Evolutionary conservation across 2,888 invertebrate genomes (phyloP), one percentile per base, ranked within the genome.

Genomic region (Criorhina ranunculi): DNA sequence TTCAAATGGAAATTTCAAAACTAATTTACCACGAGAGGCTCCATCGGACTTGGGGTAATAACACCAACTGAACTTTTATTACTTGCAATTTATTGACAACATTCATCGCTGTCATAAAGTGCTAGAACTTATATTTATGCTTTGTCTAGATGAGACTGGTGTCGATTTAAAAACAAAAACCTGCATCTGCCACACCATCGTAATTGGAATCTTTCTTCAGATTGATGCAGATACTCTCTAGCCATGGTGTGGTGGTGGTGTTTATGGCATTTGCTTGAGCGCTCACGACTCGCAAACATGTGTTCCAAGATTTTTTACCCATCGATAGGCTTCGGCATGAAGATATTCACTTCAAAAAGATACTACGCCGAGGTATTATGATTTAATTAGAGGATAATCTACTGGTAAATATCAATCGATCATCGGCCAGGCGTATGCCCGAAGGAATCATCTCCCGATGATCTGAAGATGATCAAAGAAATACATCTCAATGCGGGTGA

Each of bases 321-420:
- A 55, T 11, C 49, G 35, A 31, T 42, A 57, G 53, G 53, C 35
- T 44, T 57, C 8, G 5, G 11, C 6, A 73, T 66, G 33, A 64
- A 76, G 62, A 64, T 62, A 64, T 59, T 76, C 57, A 59, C 35
- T 76, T 70, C 49, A 62, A 69, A 69, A 19, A 51, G 12, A 40
- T 62, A 51, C 62, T 15, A 15, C 9, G 12, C 31, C 11, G 19
- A 60, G 67, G 33, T 75, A 40, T 64, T 59, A 77, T 60, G 66
- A 82, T 82, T 77, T 66, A 53, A 44, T 66, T 7, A 46, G 15
- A 12, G n/a, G 59, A 60, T 64, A 42, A 70, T 77, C 70, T 64
- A 72, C 44, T 72, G 67, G 77, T 72, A 67, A 82, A 78, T 31
- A 67, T 78, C 72, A 66, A 78, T 73, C 72, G 46, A 72, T 82